Base-by-base conservation (phyloP, 2,888 invertebrate genomes). In the Troglohyphantes excavatus region DNA sequence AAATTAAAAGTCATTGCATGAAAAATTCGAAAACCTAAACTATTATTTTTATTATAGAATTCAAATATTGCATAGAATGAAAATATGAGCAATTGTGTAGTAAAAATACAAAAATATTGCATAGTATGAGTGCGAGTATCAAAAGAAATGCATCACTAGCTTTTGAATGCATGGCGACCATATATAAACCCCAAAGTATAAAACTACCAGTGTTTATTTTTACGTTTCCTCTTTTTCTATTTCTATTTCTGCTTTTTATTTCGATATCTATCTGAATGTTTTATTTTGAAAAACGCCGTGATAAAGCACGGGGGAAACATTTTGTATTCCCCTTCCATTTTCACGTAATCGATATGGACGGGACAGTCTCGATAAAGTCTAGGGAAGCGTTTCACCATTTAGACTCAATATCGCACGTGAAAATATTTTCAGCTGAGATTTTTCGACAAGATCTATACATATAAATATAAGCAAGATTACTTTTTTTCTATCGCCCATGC, bases 401-500 rank as follows among this genome's bases (percentile, higher is more conserved):
- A 68, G 33, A 33, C 19, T 19, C 23, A 63, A 26, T 33, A 68
- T 33, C 26, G 53, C 46, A 26, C 26, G 46, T 27, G 46, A 53
- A 53, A 53, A 53, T 53, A 53, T 53, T 72, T 26, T 17, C 21
- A 72, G 27, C 26, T 23, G 46, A 72, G 46, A 46, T 46, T 72
- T 26, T 43, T 7, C 11, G 43, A 70, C 39, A 11, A 21, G 17
- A 46, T 23, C 46, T 26, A 53, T 53, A n/a, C 53, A 17, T n/a
- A 53, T 53, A 53, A 53, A 53, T 53, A 53, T 53, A 53, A 53
- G 53, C 46, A 13, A 46, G 46, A 72, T 72, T 72, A 26, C 72
- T 46, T 46, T 46, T 46, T 23, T 46, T 46, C 26, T 46, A 46
- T 46, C 21, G 46, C 33, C 46, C 26, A 72, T 39, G 72, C 72